These are phyloP conservation scores for Rhagoletis pomonella DNA, from an alignment of 1,140 invertebrate genomes.

Conservation along the genomic window DNA sequence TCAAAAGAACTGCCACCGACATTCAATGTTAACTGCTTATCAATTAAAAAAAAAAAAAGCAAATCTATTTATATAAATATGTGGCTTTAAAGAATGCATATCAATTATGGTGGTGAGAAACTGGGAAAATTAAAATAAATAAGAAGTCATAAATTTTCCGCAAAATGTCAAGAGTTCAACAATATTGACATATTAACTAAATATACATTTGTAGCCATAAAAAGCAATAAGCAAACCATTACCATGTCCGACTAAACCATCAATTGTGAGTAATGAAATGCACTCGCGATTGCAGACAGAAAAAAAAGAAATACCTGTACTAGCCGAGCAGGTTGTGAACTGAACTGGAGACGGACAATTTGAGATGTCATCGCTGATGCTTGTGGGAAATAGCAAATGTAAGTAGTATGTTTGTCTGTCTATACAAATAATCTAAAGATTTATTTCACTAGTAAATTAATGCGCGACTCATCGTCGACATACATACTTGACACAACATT, in stretches of 20 bases:
- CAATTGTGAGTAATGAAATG: background rate
- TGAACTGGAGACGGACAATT: slow-evolving; percentile 9
- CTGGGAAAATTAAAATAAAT: slow-evolving; percentile 19
- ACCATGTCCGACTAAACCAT: background rate
- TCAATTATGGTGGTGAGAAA: background rate
- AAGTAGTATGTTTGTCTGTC: background rate
- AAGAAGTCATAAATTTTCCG: slow-evolving; percentile 49
- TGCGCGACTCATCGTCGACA: slow-evolving; percentile 35
- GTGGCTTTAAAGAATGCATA: background rate
- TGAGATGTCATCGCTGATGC: slow-evolving; percentile 11
- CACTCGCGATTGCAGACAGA: slow-evolving; percentile 1
- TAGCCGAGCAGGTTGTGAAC: slow-evolving; percentile 18
- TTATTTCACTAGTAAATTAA: background rate
- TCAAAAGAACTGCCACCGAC: background rate
- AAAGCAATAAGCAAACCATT: background rate
- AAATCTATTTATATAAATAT: background rate
- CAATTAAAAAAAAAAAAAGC: no score
- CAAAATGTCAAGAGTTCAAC: slow-evolving; percentile 23
- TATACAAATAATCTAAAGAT: background rate
- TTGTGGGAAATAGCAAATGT: background rate
- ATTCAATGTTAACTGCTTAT: background rate
- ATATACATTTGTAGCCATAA: background rate
- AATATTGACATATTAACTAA: slow-evolving; percentile 34
- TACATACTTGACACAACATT: slow-evolving; percentile 29
- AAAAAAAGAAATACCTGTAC: background rate